Base-by-base conservation (phyloP, 2,797 vertebrate genomes). In the Anguilla anguilla region DNA sequence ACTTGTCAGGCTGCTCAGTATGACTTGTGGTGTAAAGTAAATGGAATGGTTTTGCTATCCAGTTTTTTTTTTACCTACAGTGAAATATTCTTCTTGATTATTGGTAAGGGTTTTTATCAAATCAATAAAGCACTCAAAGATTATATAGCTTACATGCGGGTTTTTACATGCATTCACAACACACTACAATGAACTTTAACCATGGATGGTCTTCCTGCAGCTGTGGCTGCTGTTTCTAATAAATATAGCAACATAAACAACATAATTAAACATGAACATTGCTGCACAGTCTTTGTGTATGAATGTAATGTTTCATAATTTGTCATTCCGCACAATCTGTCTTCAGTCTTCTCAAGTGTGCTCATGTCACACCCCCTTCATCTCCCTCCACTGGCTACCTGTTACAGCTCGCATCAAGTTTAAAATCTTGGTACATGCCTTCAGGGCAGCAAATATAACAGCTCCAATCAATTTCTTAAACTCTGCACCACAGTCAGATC, bases 371-470 rank as follows among this genome's bases (percentile, higher is more conserved):
- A 67, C 25, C 25, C 64, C n/a, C 64, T 67, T 67, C 64, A 67
- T n/a, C n/a, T 67, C 22, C n/a, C 22, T 67, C 4, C 64, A 61
- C 64, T 67, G 11, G 6, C 25, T 67, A 9, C 64, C 25, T 67
- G 64, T 67, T 67, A 67, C 64, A 67, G 64, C 64, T 67, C n/a
- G 64, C 55, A 57, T 57, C 55, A 57, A 67, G n/a, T 67, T 67
- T 67, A 28, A n/a, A 67, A 57, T 15, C 55, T 53, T 57, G 55
- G 64, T 67, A 28, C 64, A n/a, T 67, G 64, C n/a, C 64, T 25
- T 9, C 64, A n/a, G 64, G 64, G 64, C 64, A 67, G n/a, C 22
- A 67, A 28, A 67, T 67, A 67, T 7, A 28, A 67, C 22, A n/a
- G 64, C 22, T 67, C 64, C 64, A 67, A 67, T 5, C 22, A 43